Percentiles rank a stretch among this genome's conserved stretches.
phyloP scores from a whole-genome alignment of 64 coral and sea anemone genomes.

The Porites australiensis region DNA sequence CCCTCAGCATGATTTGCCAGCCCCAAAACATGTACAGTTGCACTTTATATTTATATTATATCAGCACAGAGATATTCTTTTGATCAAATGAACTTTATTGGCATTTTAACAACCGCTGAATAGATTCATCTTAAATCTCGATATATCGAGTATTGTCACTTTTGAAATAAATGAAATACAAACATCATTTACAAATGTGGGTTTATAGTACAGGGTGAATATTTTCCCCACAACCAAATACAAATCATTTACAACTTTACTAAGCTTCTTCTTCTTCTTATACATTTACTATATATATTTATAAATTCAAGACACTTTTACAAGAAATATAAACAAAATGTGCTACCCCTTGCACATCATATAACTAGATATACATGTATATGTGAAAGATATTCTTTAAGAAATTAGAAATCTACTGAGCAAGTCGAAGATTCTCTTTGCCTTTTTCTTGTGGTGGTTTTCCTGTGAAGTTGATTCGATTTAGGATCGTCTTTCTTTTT shows the following conservation, averaged over 20 bases:
- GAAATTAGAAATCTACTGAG: conserved; percentile 91
- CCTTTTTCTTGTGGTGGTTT: conserved; percentile 76
- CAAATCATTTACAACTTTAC: conserved; percentile 54
- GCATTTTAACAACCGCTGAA: conserved; percentile 48
- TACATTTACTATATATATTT: conserved; percentile 60
- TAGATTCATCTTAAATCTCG: conserved; percentile 49
- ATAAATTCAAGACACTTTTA: conserved; percentile 56
- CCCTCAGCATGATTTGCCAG: neutral
- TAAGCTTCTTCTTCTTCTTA: conserved; percentile 27
- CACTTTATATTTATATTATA: neutral
- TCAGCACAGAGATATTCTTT: neutral
- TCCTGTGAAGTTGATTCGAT: conserved; percentile 61
- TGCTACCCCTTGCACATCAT: neutral
- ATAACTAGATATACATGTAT: conserved; percentile 16
- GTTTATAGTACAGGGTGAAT: conserved; percentile 35
- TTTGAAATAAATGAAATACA: conserved; percentile 47
- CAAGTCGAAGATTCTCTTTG: conserved; percentile 46
- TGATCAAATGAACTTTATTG: conserved; percentile 31
- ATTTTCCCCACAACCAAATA: conserved; percentile 53
- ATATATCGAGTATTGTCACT: conserved; percentile 42
- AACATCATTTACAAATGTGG: conserved; percentile 63
- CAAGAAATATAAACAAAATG: conserved; percentile 43
- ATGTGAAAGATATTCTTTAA: conserved; percentile 41
- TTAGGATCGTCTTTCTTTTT: conserved; percentile 96
- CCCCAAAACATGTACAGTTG: neutral